Base-by-base conservation (phyloP, 2,888 invertebrate genomes). In the Hirtodrosophila duncani region DNA sequence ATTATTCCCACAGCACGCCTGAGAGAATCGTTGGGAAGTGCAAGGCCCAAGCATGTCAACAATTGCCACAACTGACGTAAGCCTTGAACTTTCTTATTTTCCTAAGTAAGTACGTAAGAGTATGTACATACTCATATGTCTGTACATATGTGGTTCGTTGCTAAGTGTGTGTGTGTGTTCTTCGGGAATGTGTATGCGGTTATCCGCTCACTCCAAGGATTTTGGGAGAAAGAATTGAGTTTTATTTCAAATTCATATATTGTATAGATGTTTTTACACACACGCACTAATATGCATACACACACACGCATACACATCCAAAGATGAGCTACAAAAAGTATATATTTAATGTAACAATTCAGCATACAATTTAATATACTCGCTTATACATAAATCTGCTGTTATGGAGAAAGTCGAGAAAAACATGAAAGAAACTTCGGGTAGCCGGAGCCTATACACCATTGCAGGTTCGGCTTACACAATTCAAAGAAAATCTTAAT, bases 1-100 rank as follows among this genome's bases (percentile, higher is more conserved):
- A 67, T 70, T 67, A 67, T 67, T 66, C 67, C 55, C 58, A 55
- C 55, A 52, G 70, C 58, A 66, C 41, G 67, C 46, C 43, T 70
- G 36, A 24, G 38, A 33, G 59, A 57, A 51, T 67, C 67, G 67
- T 59, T 67, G 63, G 41, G 39, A 34, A 27, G 34, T 21, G 38
- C 44, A 16, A 48, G 60, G 43, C 46, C 43, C 44, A 52, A 70
- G 50, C 63, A 58, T 70, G 70, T 67, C 67, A 67, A 59, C 67
- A 70, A 70, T 61, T 67, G 51, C 67, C 71, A 62, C 56, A 66
- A 52, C 37, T 55, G 55, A 55, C 58, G 48, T 59, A 59, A 56
- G 67, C 63, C 63, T 52, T 67, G 71, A 67, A 70, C 55, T 67
- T 67, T 70, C 71, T 67, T 67, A 53, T 43, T 21, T 27, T 42